These are phyloP conservation scores for Acromyrmex echinatior DNA, from an alignment of 1,140 invertebrate species.

Conservation along the genomic window DNA sequence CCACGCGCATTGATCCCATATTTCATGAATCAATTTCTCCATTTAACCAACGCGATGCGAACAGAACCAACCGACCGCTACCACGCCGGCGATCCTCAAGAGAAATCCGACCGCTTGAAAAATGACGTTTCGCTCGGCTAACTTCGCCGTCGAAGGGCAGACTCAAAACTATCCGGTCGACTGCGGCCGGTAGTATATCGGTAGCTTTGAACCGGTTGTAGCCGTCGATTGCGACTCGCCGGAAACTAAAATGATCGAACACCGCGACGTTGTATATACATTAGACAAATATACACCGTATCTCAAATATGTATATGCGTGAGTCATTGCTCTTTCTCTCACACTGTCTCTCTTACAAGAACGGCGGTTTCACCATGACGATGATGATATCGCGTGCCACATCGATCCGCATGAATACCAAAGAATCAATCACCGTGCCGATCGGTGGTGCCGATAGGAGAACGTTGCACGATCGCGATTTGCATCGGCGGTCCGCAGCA, in stretches of 20 bases:
- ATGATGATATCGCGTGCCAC: slow-evolving; percentile 75
- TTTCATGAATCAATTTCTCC: slow-evolving; percentile 68
- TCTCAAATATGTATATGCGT: background rate
- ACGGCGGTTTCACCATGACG: slow-evolving; percentile 63
- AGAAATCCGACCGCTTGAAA: slow-evolving; percentile 59
- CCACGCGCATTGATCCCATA: slow-evolving; percentile 38
- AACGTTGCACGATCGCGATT: slow-evolving; percentile 72
- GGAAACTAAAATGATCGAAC: slow-evolving; percentile 44
- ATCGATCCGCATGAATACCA: slow-evolving; percentile 76
- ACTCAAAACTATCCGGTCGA: slow-evolving; percentile 48
- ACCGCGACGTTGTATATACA: background rate
- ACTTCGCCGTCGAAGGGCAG: slow-evolving; percentile 36
- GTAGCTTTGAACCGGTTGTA: slow-evolving; percentile 68
- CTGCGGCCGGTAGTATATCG: slow-evolving; percentile 63
- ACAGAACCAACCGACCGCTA: slow-evolving; percentile 20
- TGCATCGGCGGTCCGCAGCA: slow-evolving; percentile 68
- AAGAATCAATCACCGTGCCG: slow-evolving; percentile 77
- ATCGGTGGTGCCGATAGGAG: slow-evolving; percentile 71
- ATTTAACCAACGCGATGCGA: slow-evolving; percentile 30
- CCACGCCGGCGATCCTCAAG: slow-evolving; percentile 21
- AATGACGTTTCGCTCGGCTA: slow-evolving; percentile 72
- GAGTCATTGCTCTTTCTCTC: slow-evolving; percentile 41
- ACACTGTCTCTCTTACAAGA: slow-evolving; percentile 30
- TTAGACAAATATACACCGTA: background rate
- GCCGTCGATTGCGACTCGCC: slow-evolving; percentile 52